A percentile compares a stretch with the other conserved stretches of the same genome.
phyloP scores from a whole-genome alignment of 1,140 invertebrate species.

The Drosophila santomea region DNA sequence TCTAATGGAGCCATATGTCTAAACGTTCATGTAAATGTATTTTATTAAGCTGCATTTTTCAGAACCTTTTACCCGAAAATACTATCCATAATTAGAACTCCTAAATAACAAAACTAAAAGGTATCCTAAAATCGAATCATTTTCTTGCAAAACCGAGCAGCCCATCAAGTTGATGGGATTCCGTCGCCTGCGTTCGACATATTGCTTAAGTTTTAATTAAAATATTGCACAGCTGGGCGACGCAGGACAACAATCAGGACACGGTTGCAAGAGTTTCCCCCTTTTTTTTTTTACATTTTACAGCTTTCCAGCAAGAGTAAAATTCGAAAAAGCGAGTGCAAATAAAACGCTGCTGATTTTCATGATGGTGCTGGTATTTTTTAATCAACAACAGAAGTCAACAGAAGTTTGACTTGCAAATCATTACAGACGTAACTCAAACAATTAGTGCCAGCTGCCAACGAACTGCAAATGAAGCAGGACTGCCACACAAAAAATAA shows the following conservation, averaged over 20 bases:
- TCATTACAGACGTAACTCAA: slow-evolving; percentile 82
- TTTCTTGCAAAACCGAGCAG: neutral
- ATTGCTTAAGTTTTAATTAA: slow-evolving; percentile 77
- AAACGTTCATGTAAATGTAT: neutral
- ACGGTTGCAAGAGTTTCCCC: slow-evolving; percentile 26
- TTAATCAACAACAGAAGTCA: slow-evolving; percentile 80
- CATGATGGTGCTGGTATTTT: slow-evolving; percentile 37
- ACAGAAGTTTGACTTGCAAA: slow-evolving; percentile 81
- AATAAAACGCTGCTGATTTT: slow-evolving; percentile 43
- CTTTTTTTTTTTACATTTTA: neutral
- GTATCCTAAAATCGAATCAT: neutral
- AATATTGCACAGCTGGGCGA: slow-evolving; percentile 56
- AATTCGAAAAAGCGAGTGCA: slow-evolving; percentile 51
- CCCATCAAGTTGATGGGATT: slow-evolving; percentile 10
- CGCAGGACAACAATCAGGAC: slow-evolving; percentile 46
- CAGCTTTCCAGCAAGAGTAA: slow-evolving; percentile 40
- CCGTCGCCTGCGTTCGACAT: slow-evolving; percentile 18
- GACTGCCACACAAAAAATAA: neutral
- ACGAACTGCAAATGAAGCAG: slow-evolving; percentile 64
- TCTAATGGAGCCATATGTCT: slow-evolving; percentile 1
- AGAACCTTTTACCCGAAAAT: too few relatives aligned
- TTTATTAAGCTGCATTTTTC: too few relatives aligned
- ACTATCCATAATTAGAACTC: neutral
- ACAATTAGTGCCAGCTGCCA: slow-evolving; percentile 80
- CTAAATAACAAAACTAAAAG: neutral